phyloP scores from a whole-genome alignment of 1,140 invertebrate genomes.

The Dufourea novaeangliae region DNA sequence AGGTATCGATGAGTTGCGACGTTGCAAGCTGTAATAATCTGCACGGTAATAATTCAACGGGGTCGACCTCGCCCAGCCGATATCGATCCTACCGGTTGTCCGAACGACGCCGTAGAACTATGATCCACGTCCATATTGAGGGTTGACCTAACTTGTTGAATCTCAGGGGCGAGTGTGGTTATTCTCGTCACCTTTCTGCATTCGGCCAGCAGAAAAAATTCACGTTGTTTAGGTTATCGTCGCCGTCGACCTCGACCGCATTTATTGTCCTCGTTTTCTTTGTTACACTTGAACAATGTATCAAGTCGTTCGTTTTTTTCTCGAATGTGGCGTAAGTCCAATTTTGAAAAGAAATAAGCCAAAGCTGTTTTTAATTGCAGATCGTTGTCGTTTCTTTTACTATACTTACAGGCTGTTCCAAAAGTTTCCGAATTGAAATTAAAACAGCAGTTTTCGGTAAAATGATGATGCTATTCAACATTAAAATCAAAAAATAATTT shows the following conservation, averaged over 20 bases:
- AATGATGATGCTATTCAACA: too few relatives aligned
- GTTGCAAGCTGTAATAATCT: conserved; percentile 13
- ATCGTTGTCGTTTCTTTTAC: too few relatives aligned
- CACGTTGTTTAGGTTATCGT: conserved; percentile 15
- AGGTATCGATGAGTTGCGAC: background rate
- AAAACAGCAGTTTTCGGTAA: too few relatives aligned
- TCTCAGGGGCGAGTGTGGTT: conserved; percentile 33
- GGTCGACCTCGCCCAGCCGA: conserved; percentile 20
- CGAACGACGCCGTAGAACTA: conserved; percentile 3
- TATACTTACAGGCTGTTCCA: too few relatives aligned
- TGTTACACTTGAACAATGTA: background rate
- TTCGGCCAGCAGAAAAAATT: conserved; percentile 13
- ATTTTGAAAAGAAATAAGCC: too few relatives aligned
- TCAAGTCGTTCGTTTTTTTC: too few relatives aligned
- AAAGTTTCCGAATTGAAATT: too few relatives aligned
- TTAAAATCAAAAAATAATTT: too few relatives aligned
- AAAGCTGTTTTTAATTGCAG: too few relatives aligned
- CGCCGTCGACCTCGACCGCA: conserved; percentile 13
- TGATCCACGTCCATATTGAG: conserved; percentile 11
- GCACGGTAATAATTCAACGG: conserved; percentile 42
- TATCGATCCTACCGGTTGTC: conserved; percentile 25
- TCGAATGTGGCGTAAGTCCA: too few relatives aligned
- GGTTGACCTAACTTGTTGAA: conserved; percentile 44
- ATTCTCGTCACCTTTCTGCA: conserved; percentile 18
- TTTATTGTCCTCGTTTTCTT: conserved; percentile 25